phyloP scores from a whole-genome alignment of 2,888 invertebrate species.

The Drosophila neotestacea region DNA sequence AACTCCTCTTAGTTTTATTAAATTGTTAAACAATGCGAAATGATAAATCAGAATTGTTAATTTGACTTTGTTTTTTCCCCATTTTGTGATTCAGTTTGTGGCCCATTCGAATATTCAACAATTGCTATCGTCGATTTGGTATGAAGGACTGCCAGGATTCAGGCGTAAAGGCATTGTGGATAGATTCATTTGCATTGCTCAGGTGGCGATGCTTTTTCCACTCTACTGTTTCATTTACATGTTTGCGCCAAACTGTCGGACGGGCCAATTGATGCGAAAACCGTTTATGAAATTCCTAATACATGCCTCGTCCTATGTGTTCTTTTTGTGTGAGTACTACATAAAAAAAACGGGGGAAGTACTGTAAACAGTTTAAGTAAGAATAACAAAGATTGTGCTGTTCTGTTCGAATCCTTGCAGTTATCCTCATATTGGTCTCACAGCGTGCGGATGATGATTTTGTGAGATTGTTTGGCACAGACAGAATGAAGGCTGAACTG shows the following conservation, averaged over 20 bases:
- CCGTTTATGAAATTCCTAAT: conserved; percentile 99
- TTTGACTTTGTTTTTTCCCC: neutral
- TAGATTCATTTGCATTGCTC: conserved; percentile 90
- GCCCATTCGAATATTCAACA: conserved; percentile 98
- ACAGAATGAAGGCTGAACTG: conserved; percentile 88
- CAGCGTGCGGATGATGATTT: conserved; percentile 93
- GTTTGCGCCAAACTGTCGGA: conserved; percentile 92
- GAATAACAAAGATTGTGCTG: conserved; percentile 14
- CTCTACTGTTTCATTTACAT: conserved; percentile 94
- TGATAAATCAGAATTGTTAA: conserved; percentile 5
- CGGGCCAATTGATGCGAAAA: conserved; percentile 94
- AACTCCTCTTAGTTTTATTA: no score
- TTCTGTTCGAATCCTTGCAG: conserved; percentile 85
- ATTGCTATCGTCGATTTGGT: conserved; percentile 95
- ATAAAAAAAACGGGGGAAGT: neutral
- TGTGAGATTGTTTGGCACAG: conserved; percentile 90
- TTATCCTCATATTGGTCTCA: conserved; percentile 95
- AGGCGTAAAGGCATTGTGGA: conserved; percentile 91
- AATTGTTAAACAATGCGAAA: conserved; percentile 1
- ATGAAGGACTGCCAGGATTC: conserved; percentile 97
- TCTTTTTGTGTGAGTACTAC: conserved; percentile 93
- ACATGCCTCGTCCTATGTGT: conserved; percentile 96
- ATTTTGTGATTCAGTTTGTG: conserved; percentile 89
- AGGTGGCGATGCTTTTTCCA: conserved; percentile 94
- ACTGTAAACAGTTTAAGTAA: conserved; percentile 19